phyloP scores from a whole-genome alignment of 2,113 vertebrate species.

The Hippocampus abdominalis region DNA sequence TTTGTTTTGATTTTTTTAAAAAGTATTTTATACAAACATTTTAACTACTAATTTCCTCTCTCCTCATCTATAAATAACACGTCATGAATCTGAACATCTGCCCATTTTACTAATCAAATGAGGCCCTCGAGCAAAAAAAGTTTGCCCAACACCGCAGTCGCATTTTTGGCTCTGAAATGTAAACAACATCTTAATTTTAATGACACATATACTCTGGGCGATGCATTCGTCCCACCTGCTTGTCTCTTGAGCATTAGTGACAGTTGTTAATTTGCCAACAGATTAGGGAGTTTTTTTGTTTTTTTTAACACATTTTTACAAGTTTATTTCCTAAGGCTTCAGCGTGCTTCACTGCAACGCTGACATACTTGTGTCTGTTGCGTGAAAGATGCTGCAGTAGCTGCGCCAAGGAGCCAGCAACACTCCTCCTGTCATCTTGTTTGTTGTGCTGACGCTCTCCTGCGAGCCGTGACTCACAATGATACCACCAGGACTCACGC shows the following conservation, averaged over 20 bases:
- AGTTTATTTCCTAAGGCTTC: slow-evolving; percentile 80
- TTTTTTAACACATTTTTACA: slow-evolving; percentile 86
- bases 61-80: no score
- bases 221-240: slow-evolving; percentile 46
- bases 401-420: slow-evolving; percentile 50
- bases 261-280: slow-evolving; percentile 81
- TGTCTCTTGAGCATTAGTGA: slow-evolving; percentile 24
- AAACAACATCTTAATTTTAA: neutral
- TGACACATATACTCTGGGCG: neutral
- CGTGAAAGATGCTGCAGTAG: slow-evolving; percentile 33
- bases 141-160: neutral
- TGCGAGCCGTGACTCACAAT: slow-evolving; percentile 56
- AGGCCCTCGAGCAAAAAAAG: neutral
- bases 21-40: no score
- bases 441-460: slow-evolving; percentile 39
- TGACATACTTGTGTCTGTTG: slow-evolving; percentile 12
- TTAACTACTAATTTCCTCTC: no score
- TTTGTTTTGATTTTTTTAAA: no score
- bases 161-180: neutral
- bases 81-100: no score
- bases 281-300: slow-evolving; percentile 89
- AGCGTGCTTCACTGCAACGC: slow-evolving; percentile 17
- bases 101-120: no score
- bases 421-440: slow-evolving; percentile 50
- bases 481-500: slow-evolving; percentile 33